phyloP scores from a whole-genome alignment of 2,797 vertebrate genomes.

The Apogon talboti region DNA sequence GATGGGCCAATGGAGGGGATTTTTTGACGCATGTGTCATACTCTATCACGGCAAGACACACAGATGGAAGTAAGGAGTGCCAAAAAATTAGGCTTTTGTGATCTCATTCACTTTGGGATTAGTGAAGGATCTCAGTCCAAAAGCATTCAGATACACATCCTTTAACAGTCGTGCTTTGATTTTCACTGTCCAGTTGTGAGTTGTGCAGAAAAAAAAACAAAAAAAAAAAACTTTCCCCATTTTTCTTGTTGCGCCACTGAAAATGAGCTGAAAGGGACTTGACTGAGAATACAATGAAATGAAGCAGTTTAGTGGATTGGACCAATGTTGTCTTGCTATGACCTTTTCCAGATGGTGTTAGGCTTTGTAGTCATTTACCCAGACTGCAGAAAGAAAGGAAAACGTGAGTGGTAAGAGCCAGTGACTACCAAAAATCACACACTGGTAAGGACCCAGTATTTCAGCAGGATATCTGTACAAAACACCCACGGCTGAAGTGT shows the following conservation, averaged over 20 bases:
- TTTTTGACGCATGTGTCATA: conserved; percentile 51
- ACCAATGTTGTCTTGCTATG: conserved; percentile 5
- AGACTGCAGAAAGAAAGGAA: conserved; percentile 1
- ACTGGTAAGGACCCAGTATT: conserved; percentile 2
- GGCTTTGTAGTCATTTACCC: conserved; percentile 2
- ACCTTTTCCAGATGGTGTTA: conserved; percentile 15
- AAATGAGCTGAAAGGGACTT: conserved; percentile 12
- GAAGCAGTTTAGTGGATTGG: conserved; percentile 15
- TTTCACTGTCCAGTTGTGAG: conserved; percentile 28
- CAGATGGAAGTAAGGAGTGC: conserved; percentile 53
- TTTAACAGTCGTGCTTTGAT: conserved; percentile 42
- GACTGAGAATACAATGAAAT: conserved; percentile 12
- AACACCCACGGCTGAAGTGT: not conserved
- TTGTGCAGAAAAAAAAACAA: not conserved
- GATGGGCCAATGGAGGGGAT: conserved; percentile 25
- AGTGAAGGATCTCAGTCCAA: conserved; percentile 34
- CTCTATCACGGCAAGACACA: conserved; percentile 27
- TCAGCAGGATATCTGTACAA: not conserved
- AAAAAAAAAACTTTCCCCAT: not conserved
- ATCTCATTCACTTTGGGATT: conserved; percentile 51
- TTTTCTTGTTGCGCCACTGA: conserved; percentile 31
- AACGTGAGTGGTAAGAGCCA: not conserved
- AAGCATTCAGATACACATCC: conserved; percentile 38
- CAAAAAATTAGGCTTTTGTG: conserved; percentile 49
- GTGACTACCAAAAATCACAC: conserved; percentile 11